Evolutionary conservation across 2,888 invertebrate genomes (phyloP).

Genomic region (Parasteatoda lunata): DNA sequence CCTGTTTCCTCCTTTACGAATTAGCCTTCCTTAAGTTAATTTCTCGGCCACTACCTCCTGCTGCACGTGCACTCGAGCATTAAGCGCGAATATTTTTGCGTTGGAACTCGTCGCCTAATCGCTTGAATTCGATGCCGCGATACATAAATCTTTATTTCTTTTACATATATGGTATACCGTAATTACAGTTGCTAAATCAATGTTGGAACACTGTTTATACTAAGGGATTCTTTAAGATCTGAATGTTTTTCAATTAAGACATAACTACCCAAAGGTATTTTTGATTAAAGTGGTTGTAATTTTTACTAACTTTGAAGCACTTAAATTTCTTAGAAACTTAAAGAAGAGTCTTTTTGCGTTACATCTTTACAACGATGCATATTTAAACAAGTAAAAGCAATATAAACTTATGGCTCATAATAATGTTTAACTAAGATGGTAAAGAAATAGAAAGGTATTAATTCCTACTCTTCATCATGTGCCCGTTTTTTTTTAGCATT

Average conservation of each 20-base stretch:
- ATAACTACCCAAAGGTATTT: neutral
- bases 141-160: neutral
- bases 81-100: conserved; percentile 1
- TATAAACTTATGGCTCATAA: too few relatives aligned
- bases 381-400: too few relatives aligned
- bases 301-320: too few relatives aligned
- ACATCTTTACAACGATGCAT: too few relatives aligned
- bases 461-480: too few relatives aligned
- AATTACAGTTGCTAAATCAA: neutral
- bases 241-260: neutral
- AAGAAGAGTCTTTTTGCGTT: too few relatives aligned
- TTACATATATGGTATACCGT: neutral
- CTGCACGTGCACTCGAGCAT: neutral
- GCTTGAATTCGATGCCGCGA: neutral
- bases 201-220: neutral
- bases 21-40: conserved; percentile 46
- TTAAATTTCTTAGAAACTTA: too few relatives aligned
- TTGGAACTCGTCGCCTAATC: neutral
- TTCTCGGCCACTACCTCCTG: conserved; percentile 39
- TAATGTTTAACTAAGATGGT: too few relatives aligned
- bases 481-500: too few relatives aligned
- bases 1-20: conserved; percentile 1
- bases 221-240: neutral
- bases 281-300: neutral
- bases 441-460: too few relatives aligned